These are phyloP conservation scores for Aculops lycopersici DNA, from an alignment of 1,140 invertebrate species.

Conservation along the genomic window DNA sequence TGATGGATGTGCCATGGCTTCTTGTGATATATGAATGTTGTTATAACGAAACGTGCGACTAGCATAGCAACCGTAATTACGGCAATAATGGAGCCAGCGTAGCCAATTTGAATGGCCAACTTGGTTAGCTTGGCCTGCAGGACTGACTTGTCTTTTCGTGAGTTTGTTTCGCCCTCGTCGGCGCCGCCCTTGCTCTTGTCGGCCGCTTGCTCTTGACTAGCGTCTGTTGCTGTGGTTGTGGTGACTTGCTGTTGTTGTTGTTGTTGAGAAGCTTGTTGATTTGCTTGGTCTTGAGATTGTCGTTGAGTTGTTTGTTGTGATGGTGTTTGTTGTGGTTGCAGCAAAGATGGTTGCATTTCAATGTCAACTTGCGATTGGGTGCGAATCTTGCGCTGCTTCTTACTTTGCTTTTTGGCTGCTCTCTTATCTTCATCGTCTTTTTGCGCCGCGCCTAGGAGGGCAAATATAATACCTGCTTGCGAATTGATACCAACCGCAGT, in stretches of 20 bases:
- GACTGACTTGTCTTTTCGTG: slow-evolving; percentile 76
- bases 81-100: slow-evolving; percentile 83
- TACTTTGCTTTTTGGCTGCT: slow-evolving; percentile 33
- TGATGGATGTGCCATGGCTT: slow-evolving; percentile 40
- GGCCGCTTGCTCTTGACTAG: not conserved
- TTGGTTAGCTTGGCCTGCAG: slow-evolving; percentile 94
- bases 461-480: slow-evolving; percentile 97
- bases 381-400: slow-evolving; percentile 37
- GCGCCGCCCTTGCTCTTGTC: slow-evolving; percentile 1
- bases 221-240: no score
- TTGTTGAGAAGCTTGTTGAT: no score
- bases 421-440: slow-evolving; percentile 65
- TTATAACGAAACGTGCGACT: slow-evolving; percentile 69
- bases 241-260: no score
- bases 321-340: no score
- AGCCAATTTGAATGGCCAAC: slow-evolving; percentile 94
- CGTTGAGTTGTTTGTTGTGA: not conserved
- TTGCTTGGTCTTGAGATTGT: no score
- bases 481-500: slow-evolving; percentile 94
- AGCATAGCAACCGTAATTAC: slow-evolving; percentile 83
- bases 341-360: not conserved
- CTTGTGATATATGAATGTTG: slow-evolving; percentile 42
- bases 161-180: slow-evolving; percentile 14
- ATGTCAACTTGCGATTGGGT: not conserved
- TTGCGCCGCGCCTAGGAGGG: slow-evolving; percentile 69